Percentiles rank a stretch among this genome's conserved stretches.
Evolutionary conservation across 2,113 vertebrate genomes (phyloP).

Genomic region (Eubucco bourcierii): DNA sequence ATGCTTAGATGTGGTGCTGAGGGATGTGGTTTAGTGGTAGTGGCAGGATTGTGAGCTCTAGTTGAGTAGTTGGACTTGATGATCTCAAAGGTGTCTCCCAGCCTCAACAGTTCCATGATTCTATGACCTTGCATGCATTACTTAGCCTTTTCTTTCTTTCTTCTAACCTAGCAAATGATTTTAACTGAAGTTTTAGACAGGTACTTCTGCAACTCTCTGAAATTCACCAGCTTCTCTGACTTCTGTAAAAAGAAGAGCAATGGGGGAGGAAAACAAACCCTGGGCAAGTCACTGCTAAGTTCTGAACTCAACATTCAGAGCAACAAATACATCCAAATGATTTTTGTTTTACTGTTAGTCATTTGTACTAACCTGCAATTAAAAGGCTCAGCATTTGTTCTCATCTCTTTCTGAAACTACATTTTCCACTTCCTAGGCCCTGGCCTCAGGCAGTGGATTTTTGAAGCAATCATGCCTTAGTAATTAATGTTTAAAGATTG

Average conservation of each 20-base stretch:
- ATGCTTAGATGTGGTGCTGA: too few species aligned
- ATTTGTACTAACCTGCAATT: constrained; percentile 63
- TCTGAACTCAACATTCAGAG: background rate
- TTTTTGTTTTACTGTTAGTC: constrained; percentile 57
- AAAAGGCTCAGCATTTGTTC: constrained; percentile 48
- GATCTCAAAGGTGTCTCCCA: too few species aligned
- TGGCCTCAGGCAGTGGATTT: constrained; percentile 55
- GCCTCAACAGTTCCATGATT: too few species aligned
- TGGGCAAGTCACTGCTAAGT: background rate
- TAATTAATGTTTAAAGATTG: constrained; percentile 58
- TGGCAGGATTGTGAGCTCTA: too few species aligned
- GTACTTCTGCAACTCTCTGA: background rate
- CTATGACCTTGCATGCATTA: background rate
- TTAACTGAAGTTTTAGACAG: background rate
- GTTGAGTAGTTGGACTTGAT: too few species aligned
- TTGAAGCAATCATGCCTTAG: constrained; percentile 33
- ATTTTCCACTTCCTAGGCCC: constrained; percentile 57
- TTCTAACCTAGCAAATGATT: background rate
- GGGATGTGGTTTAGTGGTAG: too few species aligned
- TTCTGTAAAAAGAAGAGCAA: background rate
- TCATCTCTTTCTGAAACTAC: constrained; percentile 43
- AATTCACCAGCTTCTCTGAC: background rate
- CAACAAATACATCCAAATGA: background rate
- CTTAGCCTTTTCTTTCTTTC: background rate
- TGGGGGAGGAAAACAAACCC: background rate